Percentiles rank a stretch among this genome's conserved stretches.
phyloP scores from a whole-genome alignment of 2,113 vertebrate species.

The Peromyscus maniculatus region DNA sequence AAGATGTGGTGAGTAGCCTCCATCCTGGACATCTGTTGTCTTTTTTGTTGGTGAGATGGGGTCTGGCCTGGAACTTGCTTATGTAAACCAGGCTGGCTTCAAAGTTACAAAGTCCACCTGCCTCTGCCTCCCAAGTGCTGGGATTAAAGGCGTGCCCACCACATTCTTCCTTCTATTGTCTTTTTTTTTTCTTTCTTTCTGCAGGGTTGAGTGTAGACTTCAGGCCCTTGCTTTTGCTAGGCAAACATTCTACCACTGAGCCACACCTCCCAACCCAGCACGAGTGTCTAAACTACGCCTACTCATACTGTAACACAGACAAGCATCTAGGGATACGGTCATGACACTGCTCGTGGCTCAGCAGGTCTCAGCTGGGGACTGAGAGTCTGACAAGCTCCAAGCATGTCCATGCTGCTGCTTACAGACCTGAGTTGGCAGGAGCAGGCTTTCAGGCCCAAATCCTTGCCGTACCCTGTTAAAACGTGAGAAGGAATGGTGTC shows the following conservation, averaged over 20 bases:
- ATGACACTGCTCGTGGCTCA: neutral
- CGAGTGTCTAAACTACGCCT: neutral
- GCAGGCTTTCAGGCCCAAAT: neutral
- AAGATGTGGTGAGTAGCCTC: constrained; percentile 87
- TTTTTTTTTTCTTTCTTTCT: neutral
- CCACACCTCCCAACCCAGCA: neutral
- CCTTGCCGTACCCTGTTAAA: accelerated
- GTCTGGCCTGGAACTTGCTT: neutral
- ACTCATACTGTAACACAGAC: neutral
- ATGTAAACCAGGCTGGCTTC: neutral
- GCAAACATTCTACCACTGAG: neutral
- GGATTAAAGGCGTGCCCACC: neutral
- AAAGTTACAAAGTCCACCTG: neutral
- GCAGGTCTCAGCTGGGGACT: neutral
- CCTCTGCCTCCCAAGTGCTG: neutral
- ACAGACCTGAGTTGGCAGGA: neutral
- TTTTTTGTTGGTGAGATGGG: neutral
- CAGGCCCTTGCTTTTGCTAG: neutral
- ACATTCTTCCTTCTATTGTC: neutral
- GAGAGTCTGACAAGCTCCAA: neutral
- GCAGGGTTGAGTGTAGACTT: neutral
- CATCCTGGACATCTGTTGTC: accelerated
- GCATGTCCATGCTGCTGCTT: neutral
- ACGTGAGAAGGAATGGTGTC: neutral
- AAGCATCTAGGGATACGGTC: neutral